Evolutionary conservation across 2,797 vertebrate species (phyloP), one percentile per base, ranked within the genome.

Genomic region (Smutsia temminckii): DNA sequence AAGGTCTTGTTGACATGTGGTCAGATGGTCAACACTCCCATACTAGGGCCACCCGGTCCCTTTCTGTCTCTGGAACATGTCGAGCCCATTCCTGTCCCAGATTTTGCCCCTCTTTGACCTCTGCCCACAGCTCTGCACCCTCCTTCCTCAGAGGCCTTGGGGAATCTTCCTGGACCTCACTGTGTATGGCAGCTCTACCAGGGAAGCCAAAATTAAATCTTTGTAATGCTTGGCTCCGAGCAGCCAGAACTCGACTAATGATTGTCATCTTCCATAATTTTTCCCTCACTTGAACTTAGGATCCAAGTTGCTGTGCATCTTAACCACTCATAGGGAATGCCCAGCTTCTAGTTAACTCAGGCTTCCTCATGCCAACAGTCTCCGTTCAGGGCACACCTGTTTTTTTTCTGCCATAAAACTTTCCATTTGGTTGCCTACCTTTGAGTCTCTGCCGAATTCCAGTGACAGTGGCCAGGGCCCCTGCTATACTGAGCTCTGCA

Each of bases 161-260:
- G n/a, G 42, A 37, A 20, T 34, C 34, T 49, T 49, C 34, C 42
- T 16, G 3, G 21, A 13, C 34, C 21, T n/a, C 0, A 1, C 17
- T 42, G 46, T 51, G 20, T 25, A 23, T 5, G 25, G 8, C n/a
- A 51, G 57, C 66, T 32, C 78, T 51, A 16, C 68, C 49, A 29
- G 23, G 79, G 61, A 46, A 63, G 42, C 29, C 59, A 64, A 23
- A 46, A 6, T 3, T 21, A 18, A 46, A 21, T 29, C 57, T 2
- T 42, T 42, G 42, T 20, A 5, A 63, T 40, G n/a, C 20, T 51
- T 25, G 79, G 32, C 59, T 42, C 32, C 9, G 29, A 23, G 25
- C 9, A 46, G 20, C 20, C 79, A n/a, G 40, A 63, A n/a, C 29
- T n/a, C 17, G 79, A 49, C 6, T 21, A 42, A n/a, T 42, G 27